These are phyloP conservation scores for Drosophila sulfurigaster DNA, from an alignment of 1,140 invertebrate genomes.

Conservation along the genomic window DNA sequence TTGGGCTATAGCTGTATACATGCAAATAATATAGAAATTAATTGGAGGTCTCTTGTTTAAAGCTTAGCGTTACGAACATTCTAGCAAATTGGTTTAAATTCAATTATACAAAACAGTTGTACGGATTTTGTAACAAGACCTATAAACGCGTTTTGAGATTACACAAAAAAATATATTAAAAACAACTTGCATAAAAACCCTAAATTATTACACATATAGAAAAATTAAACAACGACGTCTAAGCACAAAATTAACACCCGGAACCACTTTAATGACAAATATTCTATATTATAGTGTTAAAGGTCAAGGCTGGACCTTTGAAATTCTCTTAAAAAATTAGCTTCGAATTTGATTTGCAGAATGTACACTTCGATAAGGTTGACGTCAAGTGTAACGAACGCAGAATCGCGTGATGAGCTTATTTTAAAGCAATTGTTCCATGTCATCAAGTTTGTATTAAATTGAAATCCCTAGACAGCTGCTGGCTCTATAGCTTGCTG, in stretches of 20 bases:
- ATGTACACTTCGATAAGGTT: background rate
- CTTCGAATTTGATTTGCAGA: background rate
- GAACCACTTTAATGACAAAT: no score
- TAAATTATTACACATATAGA: no score
- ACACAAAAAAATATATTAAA: background rate
- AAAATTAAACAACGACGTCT: no score
- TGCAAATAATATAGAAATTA: conserved; percentile 2
- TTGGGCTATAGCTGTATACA: conserved; percentile 87
- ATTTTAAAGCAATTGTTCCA: background rate
- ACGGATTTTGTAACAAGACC: background rate
- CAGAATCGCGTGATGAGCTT: conserved; percentile 8
- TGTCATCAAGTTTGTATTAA: conserved; percentile 10
- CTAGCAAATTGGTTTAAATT: background rate
- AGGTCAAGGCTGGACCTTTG: background rate
- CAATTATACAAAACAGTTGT: background rate
- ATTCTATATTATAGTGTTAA: conserved; percentile 8
- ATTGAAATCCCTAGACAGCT: conserved; percentile 22
- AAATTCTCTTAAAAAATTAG: background rate
- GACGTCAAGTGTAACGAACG: conserved; percentile 11
- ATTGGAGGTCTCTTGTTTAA: conserved; percentile 8
- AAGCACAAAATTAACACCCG: no score
- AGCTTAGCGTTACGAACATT: background rate
- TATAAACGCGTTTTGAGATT: background rate
- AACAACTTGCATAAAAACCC: no score
- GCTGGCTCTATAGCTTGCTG: conserved; percentile 1